Base-by-base conservation (phyloP, 2,113 vertebrate species). In the Labeo rohita region DNA sequence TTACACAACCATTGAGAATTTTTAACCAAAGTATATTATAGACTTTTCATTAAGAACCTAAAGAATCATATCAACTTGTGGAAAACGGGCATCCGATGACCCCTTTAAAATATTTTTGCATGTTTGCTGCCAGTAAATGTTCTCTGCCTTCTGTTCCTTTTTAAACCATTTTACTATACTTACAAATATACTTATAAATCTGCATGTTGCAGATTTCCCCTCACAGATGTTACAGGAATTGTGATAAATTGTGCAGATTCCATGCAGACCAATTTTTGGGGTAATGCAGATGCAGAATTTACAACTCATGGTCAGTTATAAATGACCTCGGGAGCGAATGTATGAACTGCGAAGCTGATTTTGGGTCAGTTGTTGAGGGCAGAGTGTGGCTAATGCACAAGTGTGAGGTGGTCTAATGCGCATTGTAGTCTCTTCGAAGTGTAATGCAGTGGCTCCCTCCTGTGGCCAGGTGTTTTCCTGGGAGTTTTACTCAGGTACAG, bases 381-480 rank as follows among this genome's bases (percentile, higher is more conserved):
- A 75, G 70, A 81, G 78, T 15, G 86, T 84, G 49, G 76, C 49
- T 52, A 79, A 43, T 88, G 65, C 65, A n/a, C 45, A 63, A 88
- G 56, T 92, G 92, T 94, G 92, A 94, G 92, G 93, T 93, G 93
- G 93, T 95, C 95, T 96, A 96, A 96, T 91, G 91, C 93, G 90
- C 89, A 92, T 94, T 95, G 93, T 93, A 96, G 95, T 96, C 93
- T 95, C 95, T 95, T 94, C 95, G 90, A 95, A 95, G 95, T 95
- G 94, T 95, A 95, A 95, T 93, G 94, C 93, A 90, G 93, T 94
- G 93, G 92, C 92, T 92, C 95, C 95, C 90, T 96, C 95, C 95
- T 96, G 95, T 94, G 95, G 95, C 91, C 95, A 95, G 92, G 95
- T 95, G 91, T 96, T 96, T 95, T 96, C 95, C 95, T 96, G 95